A percentile compares a stretch with the other conserved stretches of the same genome.
Conservation (phyloP, 1,140 invertebrate species). For the Ceratitis capitata region DNA sequence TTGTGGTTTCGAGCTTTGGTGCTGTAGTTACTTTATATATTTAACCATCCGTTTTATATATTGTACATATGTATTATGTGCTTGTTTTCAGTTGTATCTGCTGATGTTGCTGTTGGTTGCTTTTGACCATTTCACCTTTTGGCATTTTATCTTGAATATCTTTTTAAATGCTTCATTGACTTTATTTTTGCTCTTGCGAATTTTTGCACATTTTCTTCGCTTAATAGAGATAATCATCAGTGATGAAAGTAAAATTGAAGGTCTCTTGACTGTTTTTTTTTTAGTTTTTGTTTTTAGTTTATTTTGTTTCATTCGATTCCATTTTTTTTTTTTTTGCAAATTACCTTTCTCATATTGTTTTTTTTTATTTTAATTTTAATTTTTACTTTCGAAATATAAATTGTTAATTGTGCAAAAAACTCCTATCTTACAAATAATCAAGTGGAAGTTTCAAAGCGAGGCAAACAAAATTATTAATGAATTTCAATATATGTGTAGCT, state of each 20-base stretch:
- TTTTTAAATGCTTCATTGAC: not conserved
- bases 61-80: too few species aligned
- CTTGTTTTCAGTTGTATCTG: too few species aligned
- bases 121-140: not conserved
- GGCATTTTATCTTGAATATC: not conserved
- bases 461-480: too few species aligned
- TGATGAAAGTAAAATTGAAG: not conserved
- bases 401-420: not conserved
- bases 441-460: too few species aligned
- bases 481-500: too few species aligned
- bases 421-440: not conserved
- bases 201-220: not conserved
- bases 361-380: too few species aligned
- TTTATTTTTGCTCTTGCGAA: not conserved
- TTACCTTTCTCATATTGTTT: not conserved
- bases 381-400: not conserved
- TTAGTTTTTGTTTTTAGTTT: not conserved
- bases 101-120: not conserved
- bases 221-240: not conserved
- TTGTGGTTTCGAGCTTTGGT: not conserved
- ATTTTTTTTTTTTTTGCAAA: not conserved
- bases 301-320: too few species aligned
- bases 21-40: not conserved
- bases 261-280: not conserved
- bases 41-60: too few species aligned